Evolutionary conservation across 1,140 invertebrate genomes (phyloP).

Genomic region (Drosophila kepulauana): DNA sequence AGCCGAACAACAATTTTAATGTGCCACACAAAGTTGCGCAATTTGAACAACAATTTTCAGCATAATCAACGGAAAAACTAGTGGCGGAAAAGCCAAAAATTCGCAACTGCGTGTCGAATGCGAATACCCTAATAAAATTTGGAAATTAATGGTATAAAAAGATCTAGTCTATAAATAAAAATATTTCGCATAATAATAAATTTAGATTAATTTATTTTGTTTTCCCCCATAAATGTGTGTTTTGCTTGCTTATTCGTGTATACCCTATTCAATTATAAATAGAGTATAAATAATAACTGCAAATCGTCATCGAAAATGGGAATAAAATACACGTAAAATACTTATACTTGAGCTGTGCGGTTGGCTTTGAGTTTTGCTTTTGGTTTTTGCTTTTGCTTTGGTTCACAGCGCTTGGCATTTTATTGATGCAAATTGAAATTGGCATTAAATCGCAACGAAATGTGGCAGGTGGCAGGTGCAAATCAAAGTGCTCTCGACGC

Average conservation of each 20-base stretch:
- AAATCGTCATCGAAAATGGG: conserved; percentile 7
- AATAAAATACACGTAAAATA: conserved; percentile 2
- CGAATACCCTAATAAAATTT: conserved; percentile 2
- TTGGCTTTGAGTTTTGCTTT: conserved; percentile 12
- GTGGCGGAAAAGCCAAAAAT: conserved; percentile 20
- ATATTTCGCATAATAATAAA: background rate
- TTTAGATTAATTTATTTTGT: no score
- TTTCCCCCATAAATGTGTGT: background rate
- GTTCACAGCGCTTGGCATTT: conserved; percentile 50
- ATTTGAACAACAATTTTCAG: conserved; percentile 52
- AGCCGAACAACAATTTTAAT: conserved; percentile 36
- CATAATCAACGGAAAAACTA: conserved; percentile 45
- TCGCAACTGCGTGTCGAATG: background rate
- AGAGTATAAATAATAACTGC: conserved; percentile 21
- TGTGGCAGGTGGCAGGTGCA: conserved; percentile 37
- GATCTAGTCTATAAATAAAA: background rate
- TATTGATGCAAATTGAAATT: conserved; percentile 69
- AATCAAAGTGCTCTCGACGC: conserved; percentile 4
- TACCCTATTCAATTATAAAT: background rate
- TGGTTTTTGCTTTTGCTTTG: conserved; percentile 15
- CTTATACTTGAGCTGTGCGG: conserved; percentile 19
- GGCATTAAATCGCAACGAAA: conserved; percentile 50
- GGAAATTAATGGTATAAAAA: background rate
- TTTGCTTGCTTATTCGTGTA: background rate
- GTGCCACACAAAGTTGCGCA: conserved; percentile 56